Evolutionary conservation across 2,888 invertebrate species (phyloP).

Genomic region (Plagiodera versicolora): DNA sequence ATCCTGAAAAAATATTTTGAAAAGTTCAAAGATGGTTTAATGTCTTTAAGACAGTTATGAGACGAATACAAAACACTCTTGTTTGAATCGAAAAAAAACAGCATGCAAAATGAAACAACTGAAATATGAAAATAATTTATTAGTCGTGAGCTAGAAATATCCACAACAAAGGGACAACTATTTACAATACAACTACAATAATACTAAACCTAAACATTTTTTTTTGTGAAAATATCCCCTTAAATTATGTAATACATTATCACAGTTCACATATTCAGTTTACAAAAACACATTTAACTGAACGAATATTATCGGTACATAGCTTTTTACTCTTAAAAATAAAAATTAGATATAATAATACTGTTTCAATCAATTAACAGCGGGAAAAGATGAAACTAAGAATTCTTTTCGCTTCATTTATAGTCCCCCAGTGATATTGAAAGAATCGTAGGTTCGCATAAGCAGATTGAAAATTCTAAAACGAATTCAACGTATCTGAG

Average conservation of each 20-base stretch:
- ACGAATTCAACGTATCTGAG: too few species aligned
- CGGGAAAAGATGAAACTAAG: too few species aligned
- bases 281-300: background rate
- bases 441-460: too few species aligned
- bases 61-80: background rate
- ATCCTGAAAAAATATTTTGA: conserved; percentile 27
- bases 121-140: conserved; percentile 34
- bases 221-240: conserved; percentile 31
- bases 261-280: conserved; percentile 33
- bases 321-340: too few species aligned
- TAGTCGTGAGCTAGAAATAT: conserved; percentile 18
- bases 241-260: conserved; percentile 37
- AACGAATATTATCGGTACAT: background rate
- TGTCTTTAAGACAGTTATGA: too few species aligned
- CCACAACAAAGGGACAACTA: conserved; percentile 10
- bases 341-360: too few species aligned
- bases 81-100: background rate
- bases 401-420: too few species aligned
- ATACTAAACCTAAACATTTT: conserved; percentile 16
- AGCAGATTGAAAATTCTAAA: too few species aligned
- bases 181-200: conserved; percentile 19
- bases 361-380: too few species aligned
- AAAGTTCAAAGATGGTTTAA: too few species aligned
- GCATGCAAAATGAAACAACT: conserved; percentile 34
- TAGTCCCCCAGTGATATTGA: too few species aligned